These are phyloP conservation scores for Sarcophaga carnaria DNA, from an alignment of 2,888 invertebrate species.

Conservation along the genomic window DNA sequence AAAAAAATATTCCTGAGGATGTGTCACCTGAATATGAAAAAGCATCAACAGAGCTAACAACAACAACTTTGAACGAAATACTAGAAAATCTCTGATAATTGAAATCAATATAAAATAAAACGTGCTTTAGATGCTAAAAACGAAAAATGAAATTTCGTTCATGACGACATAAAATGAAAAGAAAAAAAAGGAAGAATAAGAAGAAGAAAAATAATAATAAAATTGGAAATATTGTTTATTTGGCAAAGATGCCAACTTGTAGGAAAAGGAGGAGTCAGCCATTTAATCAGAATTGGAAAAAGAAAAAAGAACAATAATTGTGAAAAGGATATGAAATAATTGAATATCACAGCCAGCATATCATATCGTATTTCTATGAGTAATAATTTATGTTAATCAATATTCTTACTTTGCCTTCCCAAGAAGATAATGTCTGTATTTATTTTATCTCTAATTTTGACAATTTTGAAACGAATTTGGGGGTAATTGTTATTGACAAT, in stretches of 20 bases:
- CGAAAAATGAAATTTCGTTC: background rate
- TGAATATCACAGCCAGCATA: conserved; percentile 10
- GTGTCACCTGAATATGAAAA: conserved; percentile 55
- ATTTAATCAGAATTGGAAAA: background rate
- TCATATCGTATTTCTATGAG: background rate
- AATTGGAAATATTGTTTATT: conserved; percentile 47
- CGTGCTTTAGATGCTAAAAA: conserved; percentile 62
- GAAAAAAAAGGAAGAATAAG: background rate
- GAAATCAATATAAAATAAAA: conserved; percentile 65
- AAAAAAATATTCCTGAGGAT: background rate
- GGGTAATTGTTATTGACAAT: too few species aligned
- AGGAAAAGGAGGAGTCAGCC: background rate
- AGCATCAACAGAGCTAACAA: background rate
- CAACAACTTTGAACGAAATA: conserved; percentile 9
- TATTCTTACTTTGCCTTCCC: conserved; percentile 10
- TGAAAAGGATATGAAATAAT: conserved; percentile 48
- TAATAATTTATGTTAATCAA: conserved; percentile 49
- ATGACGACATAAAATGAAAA: conserved; percentile 40
- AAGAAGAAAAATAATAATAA: too few species aligned
- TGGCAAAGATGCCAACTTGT: conserved; percentile 31
- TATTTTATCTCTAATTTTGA: background rate
- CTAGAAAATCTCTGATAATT: conserved; percentile 62
- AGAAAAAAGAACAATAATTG: background rate
- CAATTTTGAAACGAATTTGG: too few species aligned
- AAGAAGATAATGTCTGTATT: conserved; percentile 6